A percentile compares a stretch with the other conserved stretches of the same genome.
Evolutionary conservation across 2,888 invertebrate species (phyloP).

Genomic region (Pollenia angustigena): DNA sequence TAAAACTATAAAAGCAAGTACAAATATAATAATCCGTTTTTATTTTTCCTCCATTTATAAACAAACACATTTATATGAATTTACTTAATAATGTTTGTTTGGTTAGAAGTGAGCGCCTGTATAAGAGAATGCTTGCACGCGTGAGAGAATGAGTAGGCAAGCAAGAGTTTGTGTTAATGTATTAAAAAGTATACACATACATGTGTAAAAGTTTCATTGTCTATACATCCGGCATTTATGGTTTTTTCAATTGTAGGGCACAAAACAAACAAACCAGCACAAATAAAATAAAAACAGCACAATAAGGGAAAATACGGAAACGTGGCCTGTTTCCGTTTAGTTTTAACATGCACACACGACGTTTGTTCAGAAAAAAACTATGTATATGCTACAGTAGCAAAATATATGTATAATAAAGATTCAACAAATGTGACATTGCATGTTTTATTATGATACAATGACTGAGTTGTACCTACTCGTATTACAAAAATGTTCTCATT

Average conservation of each 20-base stretch:
- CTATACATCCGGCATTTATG: slow-evolving; percentile 68
- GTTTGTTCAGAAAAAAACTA: slow-evolving; percentile 4
- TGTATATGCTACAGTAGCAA: slow-evolving; percentile 27
- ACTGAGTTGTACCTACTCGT: neutral
- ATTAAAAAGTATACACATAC: slow-evolving; percentile 10
- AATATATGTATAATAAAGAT: slow-evolving; percentile 25
- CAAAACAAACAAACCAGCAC: slow-evolving; percentile 30
- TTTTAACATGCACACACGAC: slow-evolving; percentile 55
- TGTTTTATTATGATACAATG: slow-evolving; percentile 47
- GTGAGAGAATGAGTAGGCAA: slow-evolving; percentile 1
- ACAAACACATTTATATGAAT: neutral
- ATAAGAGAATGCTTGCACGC: neutral
- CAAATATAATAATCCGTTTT: slow-evolving; percentile 7
- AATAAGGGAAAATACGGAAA: slow-evolving; percentile 53
- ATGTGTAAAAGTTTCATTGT: slow-evolving; percentile 19
- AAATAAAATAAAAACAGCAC: slow-evolving; percentile 25
- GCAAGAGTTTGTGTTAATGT: neutral
- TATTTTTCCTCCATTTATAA: slow-evolving; percentile 45
- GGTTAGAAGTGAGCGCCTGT: neutral
- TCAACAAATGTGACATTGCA: slow-evolving; percentile 46
- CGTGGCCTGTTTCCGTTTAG: slow-evolving; percentile 66
- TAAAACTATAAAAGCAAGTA: neutral
- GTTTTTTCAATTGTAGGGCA: slow-evolving; percentile 53
- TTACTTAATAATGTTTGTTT: slow-evolving; percentile 34
- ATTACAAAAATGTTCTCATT: slow-evolving; percentile 6